Evolutionary conservation across 2,113 vertebrate species (phyloP).

Genomic region (Hyperopisus bebe): DNA sequence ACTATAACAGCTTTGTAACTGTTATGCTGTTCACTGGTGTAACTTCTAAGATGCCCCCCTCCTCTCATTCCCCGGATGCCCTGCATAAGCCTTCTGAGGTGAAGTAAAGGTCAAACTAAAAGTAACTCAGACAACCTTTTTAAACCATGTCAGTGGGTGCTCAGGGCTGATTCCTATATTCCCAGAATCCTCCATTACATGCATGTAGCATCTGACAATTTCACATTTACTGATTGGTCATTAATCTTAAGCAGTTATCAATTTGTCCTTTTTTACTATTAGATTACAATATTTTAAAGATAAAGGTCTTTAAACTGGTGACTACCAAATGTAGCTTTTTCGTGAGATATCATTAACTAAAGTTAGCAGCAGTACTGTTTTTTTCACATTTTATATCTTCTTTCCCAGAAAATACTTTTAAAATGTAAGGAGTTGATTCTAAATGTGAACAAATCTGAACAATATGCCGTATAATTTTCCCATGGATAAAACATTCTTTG

Average conservation of each 20-base stretch:
- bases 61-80: not conserved
- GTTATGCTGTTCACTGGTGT: not conserved
- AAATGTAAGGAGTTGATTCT: not conserved
- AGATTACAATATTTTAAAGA: not conserved
- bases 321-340: not conserved
- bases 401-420: not conserved
- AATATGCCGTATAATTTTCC: not conserved
- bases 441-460: not conserved
- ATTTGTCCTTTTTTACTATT: not conserved
- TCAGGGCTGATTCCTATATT: not conserved
- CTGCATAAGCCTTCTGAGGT: conserved; percentile 51
- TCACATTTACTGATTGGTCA: not conserved
- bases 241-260: not conserved
- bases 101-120: conserved; percentile 56
- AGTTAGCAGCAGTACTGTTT: not conserved
- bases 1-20: not conserved
- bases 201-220: not conserved
- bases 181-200: not conserved
- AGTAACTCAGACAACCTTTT: conserved; percentile 18
- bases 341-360: not conserved
- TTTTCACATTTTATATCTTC: not conserved
- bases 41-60: conserved; percentile 27
- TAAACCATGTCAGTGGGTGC: not conserved
- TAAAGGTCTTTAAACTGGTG: not conserved
- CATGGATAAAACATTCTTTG: not conserved